Conservation (phyloP, 2,888 invertebrate species). For the Nemotelus pantherinus region DNA sequence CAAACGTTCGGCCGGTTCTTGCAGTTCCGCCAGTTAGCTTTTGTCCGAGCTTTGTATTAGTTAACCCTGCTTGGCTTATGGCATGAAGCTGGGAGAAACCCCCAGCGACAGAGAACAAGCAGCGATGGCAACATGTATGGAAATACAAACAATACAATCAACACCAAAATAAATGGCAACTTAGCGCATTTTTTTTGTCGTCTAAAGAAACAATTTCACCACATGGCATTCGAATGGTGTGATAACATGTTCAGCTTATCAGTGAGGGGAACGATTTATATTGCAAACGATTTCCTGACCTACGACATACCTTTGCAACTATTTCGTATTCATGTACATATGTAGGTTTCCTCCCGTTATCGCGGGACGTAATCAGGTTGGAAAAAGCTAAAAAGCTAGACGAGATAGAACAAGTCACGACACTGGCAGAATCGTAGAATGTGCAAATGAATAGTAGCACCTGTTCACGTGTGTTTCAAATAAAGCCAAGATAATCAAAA, state of each 20-base stretch:
- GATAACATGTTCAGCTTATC: slow-evolving; percentile 19
- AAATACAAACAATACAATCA: too few species aligned
- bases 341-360: not conserved
- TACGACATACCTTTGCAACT: not conserved
- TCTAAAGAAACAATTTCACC: not conserved
- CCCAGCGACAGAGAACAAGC: too few species aligned
- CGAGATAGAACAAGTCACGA: not conserved
- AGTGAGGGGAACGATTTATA: slow-evolving; percentile 3
- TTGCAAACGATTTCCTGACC: slow-evolving; percentile 18
- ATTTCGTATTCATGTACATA: not conserved
- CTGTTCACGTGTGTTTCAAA: not conserved
- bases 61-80: too few species aligned
- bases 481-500: not conserved
- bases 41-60: not conserved
- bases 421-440: not conserved
- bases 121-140: too few species aligned
- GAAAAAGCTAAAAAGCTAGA: too few species aligned
- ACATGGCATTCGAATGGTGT: not conserved
- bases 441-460: not conserved
- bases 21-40: not conserved
- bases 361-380: not conserved
- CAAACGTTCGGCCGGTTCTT: not conserved
- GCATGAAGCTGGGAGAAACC: too few species aligned
- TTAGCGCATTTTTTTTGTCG: not conserved
- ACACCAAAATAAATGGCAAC: not conserved